Percentiles rank a stretch among this genome's conserved stretches.
Evolutionary conservation across 1,140 invertebrate species (phyloP).

Genomic region (Hypsibius dujardini): DNA sequence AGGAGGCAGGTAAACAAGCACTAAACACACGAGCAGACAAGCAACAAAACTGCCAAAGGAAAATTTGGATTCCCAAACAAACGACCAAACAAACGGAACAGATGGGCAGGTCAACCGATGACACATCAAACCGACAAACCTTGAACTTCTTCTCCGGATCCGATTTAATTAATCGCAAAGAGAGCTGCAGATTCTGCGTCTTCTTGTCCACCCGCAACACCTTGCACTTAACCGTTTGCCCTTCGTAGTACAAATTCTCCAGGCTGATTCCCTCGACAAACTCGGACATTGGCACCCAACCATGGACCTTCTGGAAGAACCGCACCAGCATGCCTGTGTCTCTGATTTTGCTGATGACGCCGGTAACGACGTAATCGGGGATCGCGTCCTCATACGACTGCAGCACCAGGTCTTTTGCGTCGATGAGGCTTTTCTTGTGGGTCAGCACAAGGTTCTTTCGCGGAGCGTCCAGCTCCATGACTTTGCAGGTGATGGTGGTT

Average conservation of each 20-base stretch:
- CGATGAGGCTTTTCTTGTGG: constrained; percentile 30
- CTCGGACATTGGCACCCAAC: constrained; percentile 27
- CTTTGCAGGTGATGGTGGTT: constrained; percentile 21
- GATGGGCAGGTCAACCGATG: no score
- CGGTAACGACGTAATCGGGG: constrained; percentile 21
- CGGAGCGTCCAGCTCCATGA: constrained; percentile 26
- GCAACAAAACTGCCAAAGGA: no score
- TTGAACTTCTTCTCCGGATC: constrained; percentile 24
- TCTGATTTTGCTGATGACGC: constrained; percentile 18
- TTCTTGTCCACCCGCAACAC: constrained; percentile 25
- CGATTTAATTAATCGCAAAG: constrained; percentile 28
- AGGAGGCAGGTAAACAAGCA: no score
- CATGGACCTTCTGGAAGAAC: constrained; percentile 24
- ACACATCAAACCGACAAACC: constrained; percentile 20
- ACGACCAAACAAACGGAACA: no score
- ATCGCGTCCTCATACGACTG: constrained; percentile 24
- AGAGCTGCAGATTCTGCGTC: constrained; percentile 25
- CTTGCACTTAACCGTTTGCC: constrained; percentile 29
- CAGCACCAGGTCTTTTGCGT: constrained; percentile 26
- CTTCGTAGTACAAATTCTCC: constrained; percentile 29
- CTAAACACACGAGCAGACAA: no score
- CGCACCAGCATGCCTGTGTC: constrained; percentile 5
- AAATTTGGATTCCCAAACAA: no score
- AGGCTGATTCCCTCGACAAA: constrained; percentile 28
- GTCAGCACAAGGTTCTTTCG: constrained; percentile 28